phyloP scores from a whole-genome alignment of 2,797 vertebrate species.

The Acipenser transmontanus region DNA sequence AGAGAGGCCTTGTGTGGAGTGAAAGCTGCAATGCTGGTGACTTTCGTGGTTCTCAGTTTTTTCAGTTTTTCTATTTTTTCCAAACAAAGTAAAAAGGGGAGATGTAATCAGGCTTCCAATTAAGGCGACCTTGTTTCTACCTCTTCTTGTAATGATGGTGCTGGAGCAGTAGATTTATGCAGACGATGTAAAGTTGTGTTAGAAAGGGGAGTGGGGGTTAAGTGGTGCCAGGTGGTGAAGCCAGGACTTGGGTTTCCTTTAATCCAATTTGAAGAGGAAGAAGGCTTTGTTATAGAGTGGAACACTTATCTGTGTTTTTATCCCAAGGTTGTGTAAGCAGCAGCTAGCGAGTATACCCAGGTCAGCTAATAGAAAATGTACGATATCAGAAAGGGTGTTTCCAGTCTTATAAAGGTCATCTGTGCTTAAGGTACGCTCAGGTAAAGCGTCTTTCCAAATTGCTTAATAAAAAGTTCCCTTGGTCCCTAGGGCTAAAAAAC shows the following conservation, averaged over 20 bases:
- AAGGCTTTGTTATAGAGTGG: no score
- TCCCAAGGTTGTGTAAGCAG: no score
- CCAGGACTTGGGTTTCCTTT: not conserved
- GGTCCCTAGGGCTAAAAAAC: no score
- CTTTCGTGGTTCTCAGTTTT: slow-evolving; percentile 26
- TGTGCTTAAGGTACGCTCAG: no score
- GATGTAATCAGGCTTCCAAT: slow-evolving; percentile 52
- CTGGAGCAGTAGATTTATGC: slow-evolving; percentile 36
- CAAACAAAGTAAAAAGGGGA: slow-evolving; percentile 35
- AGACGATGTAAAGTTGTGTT: slow-evolving; percentile 17
- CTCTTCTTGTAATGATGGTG: slow-evolving; percentile 58
- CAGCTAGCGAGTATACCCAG: no score
- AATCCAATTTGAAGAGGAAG: no score
- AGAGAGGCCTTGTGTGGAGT: slow-evolving; percentile 33
- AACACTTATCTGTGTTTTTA: no score
- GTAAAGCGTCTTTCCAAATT: no score
- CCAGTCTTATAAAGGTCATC: no score
- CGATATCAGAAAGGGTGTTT: no score
- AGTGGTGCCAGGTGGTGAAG: slow-evolving; percentile 18
- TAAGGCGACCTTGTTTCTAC: slow-evolving; percentile 54
- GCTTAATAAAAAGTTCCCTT: no score
- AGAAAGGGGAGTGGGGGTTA: slow-evolving; percentile 27
- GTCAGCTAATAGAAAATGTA: no score
- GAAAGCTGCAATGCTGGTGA: slow-evolving; percentile 25
- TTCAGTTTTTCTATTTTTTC: slow-evolving; percentile 18